A percentile compares a stretch with the other conserved stretches of the same genome.
Evolutionary conservation across 2,797 vertebrate genomes (phyloP).

Genomic region (Liasis olivaceus): DNA sequence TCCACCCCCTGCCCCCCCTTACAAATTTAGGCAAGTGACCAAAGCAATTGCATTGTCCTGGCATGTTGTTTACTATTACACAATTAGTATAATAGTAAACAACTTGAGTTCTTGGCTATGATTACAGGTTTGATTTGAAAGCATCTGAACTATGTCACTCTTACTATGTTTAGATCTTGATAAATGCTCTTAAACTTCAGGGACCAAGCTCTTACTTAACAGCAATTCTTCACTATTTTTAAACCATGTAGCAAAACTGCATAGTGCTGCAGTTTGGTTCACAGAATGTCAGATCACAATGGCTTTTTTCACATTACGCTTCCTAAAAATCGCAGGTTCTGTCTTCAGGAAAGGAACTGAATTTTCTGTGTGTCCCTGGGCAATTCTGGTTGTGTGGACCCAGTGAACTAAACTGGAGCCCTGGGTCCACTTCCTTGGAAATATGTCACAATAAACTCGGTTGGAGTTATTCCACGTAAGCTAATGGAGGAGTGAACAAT

Average conservation of each 20-base stretch:
- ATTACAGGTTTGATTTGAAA: constrained; percentile 26
- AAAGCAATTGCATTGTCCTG: background rate
- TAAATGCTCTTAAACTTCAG: constrained; percentile 12
- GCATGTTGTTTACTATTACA: constrained; percentile 13
- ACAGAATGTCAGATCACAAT: background rate
- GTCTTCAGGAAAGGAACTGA: background rate
- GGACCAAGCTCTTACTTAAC: background rate
- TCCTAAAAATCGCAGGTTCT: background rate
- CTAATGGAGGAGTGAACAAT: background rate
- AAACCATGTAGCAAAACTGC: background rate
- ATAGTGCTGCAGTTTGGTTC: background rate
- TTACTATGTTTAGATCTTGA: constrained; percentile 28
- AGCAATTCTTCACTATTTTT: background rate
- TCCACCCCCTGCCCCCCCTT: background rate
- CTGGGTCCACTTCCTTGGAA: background rate
- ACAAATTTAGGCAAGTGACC: background rate
- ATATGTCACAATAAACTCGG: background rate
- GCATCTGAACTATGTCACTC: constrained; percentile 15
- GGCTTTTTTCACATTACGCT: background rate
- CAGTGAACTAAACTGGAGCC: background rate
- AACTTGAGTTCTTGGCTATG: constrained; percentile 1
- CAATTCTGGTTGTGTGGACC: background rate
- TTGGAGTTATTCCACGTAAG: background rate
- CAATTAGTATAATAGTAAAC: too few relatives aligned
- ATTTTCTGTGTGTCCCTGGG: background rate